Evolutionary conservation across 2,797 vertebrate genomes (phyloP).

Genomic region (Sebastes goodei): DNA sequence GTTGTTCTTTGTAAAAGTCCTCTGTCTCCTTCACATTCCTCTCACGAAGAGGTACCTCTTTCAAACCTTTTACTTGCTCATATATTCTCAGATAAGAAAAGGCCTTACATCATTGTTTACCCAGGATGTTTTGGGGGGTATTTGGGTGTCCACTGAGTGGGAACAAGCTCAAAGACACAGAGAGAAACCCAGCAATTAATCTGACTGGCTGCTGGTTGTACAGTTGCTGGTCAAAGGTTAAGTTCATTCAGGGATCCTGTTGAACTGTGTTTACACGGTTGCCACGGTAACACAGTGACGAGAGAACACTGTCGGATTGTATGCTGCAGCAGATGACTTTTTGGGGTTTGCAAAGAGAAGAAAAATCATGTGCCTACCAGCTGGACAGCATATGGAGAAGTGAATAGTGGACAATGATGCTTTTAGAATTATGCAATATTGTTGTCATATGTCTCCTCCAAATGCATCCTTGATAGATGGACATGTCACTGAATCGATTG

Average conservation of each 20-base stretch:
- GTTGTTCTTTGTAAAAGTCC: constrained; percentile 10
- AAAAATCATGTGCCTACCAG: not conserved
- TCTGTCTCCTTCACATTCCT: constrained; percentile 23
- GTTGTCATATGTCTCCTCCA: not conserved
- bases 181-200: constrained; percentile 25
- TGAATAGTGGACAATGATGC: not conserved
- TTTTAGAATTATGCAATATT: not conserved
- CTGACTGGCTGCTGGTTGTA: constrained; percentile 13
- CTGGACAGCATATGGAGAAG: not conserved
- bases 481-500: not conserved
- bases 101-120: constrained; percentile 35
- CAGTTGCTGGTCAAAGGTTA: constrained; percentile 28
- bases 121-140: constrained; percentile 11
- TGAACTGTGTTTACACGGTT: constrained; percentile 36
- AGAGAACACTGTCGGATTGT: not conserved
- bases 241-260: constrained; percentile 18
- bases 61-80: not conserved
- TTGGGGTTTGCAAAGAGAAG: not conserved
- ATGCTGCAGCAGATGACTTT: not conserved
- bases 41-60: not conserved
- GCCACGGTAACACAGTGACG: constrained; percentile 20
- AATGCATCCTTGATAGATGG: not conserved
- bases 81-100: constrained; percentile 29
- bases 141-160: not conserved
- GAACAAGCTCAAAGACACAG: not conserved